Percentiles rank a stretch among this genome's conserved stretches.
Conservation (phyloP, 2,797 vertebrate species). For the Arremon brunneinucha region DNA sequence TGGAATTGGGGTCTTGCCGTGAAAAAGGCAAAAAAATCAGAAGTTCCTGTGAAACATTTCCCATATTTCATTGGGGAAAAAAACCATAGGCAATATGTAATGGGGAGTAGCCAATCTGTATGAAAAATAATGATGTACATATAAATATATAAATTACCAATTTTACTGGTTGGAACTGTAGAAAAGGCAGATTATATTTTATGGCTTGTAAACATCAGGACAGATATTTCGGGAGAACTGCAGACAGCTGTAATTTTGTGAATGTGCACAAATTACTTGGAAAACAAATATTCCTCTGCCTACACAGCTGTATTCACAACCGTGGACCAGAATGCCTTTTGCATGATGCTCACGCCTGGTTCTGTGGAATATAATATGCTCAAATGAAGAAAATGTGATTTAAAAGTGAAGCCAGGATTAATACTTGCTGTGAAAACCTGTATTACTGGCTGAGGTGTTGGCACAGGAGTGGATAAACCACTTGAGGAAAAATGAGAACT, state of each 20-base stretch:
- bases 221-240: conserved; percentile 73
- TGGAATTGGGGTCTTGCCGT: neutral
- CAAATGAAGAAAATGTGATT: conserved; percentile 67
- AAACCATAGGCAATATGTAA: neutral
- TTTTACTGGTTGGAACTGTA: conserved; percentile 64
- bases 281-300: conserved; percentile 73
- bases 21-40: neutral
- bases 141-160: neutral
- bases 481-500: conserved; percentile 24
- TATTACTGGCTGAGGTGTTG: conserved; percentile 28
- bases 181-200: conserved; percentile 72
- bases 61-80: neutral
- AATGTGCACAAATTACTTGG: conserved; percentile 75
- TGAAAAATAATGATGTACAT: neutral
- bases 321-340: conserved; percentile 54
- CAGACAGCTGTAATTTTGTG: conserved; percentile 72
- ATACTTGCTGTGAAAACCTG: conserved; percentile 48
- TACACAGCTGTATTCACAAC: conserved; percentile 66
- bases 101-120: conserved; percentile 14
- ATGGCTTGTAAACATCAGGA: conserved; percentile 71
- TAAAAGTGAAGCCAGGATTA: conserved; percentile 66
- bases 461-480: neutral
- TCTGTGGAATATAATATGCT: conserved; percentile 55
- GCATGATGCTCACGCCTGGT: conserved; percentile 52
- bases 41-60: neutral